Conservation (phyloP, 2,888 invertebrate genomes). For the Chromoteleia sp. region DNA sequence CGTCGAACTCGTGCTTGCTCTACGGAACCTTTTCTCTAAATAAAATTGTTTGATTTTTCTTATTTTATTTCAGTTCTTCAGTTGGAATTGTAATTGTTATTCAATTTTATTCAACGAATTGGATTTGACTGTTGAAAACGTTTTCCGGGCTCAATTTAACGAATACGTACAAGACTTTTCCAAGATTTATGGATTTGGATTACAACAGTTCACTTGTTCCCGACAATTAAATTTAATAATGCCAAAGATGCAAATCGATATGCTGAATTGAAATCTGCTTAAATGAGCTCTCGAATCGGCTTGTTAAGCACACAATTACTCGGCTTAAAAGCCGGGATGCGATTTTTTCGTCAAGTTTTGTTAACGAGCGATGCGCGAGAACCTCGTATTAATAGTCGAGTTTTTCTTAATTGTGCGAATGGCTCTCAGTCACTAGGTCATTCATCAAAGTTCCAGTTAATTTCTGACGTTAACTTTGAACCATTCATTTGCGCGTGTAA, state of each 20-base stretch:
- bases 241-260: conserved; percentile 19
- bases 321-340: conserved; percentile 6
- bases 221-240: conserved; percentile 42
- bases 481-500: conserved; percentile 8
- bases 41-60: no score
- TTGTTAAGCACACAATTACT: conserved; percentile 33
- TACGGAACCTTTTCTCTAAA: no score
- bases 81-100: no score
- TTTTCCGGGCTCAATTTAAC: neutral
- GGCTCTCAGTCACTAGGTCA: conserved; percentile 31
- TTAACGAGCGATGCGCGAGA: conserved; percentile 26
- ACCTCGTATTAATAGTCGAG: conserved; percentile 43
- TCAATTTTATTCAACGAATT: no score
- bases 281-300: conserved; percentile 17
- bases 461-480: conserved; percentile 27
- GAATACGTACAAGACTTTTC: neutral
- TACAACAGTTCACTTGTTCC: neutral
- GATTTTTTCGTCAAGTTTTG: conserved; percentile 48
- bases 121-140: neutral
- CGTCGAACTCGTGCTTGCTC: no score
- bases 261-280: conserved; percentile 5
- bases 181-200: neutral
- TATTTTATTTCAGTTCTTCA: no score
- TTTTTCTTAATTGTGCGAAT: conserved; percentile 57
- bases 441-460: conserved; percentile 51